Evolutionary conservation across 1,140 invertebrate species (phyloP), one percentile per base, ranked within the genome.

Genomic region (Melipona quadrifasciata): DNA sequence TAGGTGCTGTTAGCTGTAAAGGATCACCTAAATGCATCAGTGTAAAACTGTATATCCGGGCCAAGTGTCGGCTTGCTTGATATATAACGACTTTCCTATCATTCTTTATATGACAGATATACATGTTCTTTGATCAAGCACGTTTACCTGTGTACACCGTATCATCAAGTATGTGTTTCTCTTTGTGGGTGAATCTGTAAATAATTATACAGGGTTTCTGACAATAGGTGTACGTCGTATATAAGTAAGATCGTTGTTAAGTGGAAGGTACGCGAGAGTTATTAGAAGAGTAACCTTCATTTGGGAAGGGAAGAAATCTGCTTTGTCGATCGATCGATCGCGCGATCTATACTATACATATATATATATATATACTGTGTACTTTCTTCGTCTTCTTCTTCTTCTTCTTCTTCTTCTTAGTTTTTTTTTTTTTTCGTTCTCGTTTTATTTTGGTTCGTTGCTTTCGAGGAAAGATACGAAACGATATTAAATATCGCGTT

Each of bases 131-230:
- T 55, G 31, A 70, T 70, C 55, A 21, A 71, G 75, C 53, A 68
- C 73, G 53, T 19, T 47, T 70, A 39, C n/a, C 8, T 39, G 47
- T 84, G n/a, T 61, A 24, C 31, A 51, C 21, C 31, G 61, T 82
- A 27, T 61, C n/a, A 64, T 16, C 17, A 24, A 61, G 21, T 77
- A 64, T 76, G 39, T n/a, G 65, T 84, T 11, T 84, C 75, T 71
- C 55, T 79, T 64, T 21, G 12, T 61, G 73, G 55, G 19, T 72
- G 76, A 19, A 77, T 53, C 55, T 70, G 57, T 79, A 71, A 71
- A 51, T 64, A 84, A 84, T 79, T 79, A 79, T 79, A 84, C 82
- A 84, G 82, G 82, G 82, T 84, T 31, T 61, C 55, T 79, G 82
- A 84, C 82, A 84, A 84, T 84, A 84, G 82, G 67, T 71, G 65